phyloP scores from a whole-genome alignment of 2,888 invertebrate genomes.

The Ellobium chinense region DNA sequence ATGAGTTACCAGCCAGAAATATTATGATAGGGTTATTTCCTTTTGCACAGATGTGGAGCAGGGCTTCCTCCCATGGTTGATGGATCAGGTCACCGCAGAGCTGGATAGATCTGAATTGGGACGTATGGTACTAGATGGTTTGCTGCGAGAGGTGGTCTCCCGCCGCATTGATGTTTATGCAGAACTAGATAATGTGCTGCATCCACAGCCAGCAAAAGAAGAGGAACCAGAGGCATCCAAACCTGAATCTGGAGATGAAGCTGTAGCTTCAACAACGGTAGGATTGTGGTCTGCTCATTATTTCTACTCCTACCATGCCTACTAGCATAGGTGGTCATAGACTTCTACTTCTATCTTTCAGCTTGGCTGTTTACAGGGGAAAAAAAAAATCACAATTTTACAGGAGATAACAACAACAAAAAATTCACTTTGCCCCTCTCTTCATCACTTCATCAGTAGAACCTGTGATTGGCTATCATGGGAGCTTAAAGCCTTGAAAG shows the following conservation, averaged over 20 bases:
- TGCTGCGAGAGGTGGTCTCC: slow-evolving; percentile 75
- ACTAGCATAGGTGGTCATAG: too few species aligned
- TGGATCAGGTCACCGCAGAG: slow-evolving; percentile 89
- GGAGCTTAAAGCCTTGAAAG: too few species aligned
- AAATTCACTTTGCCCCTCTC: too few species aligned
- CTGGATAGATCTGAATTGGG: slow-evolving; percentile 90
- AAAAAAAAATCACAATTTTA: too few species aligned
- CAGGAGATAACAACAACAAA: too few species aligned
- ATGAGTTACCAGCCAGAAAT: too few species aligned
- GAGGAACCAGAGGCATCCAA: neutral
- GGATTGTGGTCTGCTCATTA: neutral
- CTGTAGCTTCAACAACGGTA: neutral
- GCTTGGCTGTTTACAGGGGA: too few species aligned
- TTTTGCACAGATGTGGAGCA: slow-evolving; percentile 81
- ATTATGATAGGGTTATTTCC: neutral
- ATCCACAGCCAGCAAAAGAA: neutral
- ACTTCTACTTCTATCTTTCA: too few species aligned
- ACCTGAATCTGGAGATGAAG: slow-evolving; percentile 1
- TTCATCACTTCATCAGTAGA: too few species aligned
- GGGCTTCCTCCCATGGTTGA: slow-evolving; percentile 92
- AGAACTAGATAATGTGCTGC: slow-evolving; percentile 56
- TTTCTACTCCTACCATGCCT: too few species aligned
- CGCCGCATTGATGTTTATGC: slow-evolving; percentile 67
- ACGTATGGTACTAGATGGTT: slow-evolving; percentile 88
- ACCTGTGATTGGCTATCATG: too few species aligned